phyloP scores from a whole-genome alignment of 2,888 invertebrate genomes.

The Drosophila niveifrons region DNA sequence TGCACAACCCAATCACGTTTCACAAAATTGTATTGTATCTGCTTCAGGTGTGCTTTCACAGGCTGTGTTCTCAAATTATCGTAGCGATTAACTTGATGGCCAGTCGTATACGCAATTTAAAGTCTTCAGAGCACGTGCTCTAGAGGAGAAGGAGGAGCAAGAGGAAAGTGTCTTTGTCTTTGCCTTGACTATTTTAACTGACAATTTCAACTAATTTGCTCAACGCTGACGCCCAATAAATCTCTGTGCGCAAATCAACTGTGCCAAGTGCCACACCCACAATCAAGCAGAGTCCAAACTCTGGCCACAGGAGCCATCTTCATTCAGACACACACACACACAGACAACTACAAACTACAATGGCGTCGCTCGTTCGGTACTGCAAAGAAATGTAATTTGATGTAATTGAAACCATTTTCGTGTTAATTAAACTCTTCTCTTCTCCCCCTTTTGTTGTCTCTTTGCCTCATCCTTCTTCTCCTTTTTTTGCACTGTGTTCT shows the following conservation, averaged over 20 bases:
- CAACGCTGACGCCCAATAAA: conserved; percentile 78
- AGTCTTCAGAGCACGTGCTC: conserved; percentile 13
- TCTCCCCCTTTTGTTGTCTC: conserved; percentile 30
- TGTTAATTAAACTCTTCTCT: conserved; percentile 80
- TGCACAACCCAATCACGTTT: conserved; percentile 6
- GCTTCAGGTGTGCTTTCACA: not conserved
- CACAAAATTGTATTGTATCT: not conserved
- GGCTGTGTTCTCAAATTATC: conserved; percentile 5
- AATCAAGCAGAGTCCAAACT: not conserved
- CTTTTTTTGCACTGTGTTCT: conserved; percentile 20
- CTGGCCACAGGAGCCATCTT: conserved; percentile 28
- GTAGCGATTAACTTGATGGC: conserved; percentile 18
- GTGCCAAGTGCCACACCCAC: conserved; percentile 60
- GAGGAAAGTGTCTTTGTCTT: not conserved
- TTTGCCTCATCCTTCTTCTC: conserved; percentile 42
- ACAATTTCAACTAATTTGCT: conserved; percentile 81
- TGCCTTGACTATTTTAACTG: conserved; percentile 59
- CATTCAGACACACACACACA: conserved; percentile 27
- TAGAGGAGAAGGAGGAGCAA: too few species aligned
- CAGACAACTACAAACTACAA: conserved; percentile 61
- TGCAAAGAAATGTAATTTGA: conserved; percentile 79
- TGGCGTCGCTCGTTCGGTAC: conserved; percentile 56
- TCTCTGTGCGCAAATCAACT: conserved; percentile 79
- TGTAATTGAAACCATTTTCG: conserved; percentile 81
- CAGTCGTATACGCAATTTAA: conserved; percentile 18